Evolutionary conservation across 2,113 vertebrate species (phyloP), one percentile per base, ranked within the genome.

Genomic region (Dunckerocampus dactyliophorus): DNA sequence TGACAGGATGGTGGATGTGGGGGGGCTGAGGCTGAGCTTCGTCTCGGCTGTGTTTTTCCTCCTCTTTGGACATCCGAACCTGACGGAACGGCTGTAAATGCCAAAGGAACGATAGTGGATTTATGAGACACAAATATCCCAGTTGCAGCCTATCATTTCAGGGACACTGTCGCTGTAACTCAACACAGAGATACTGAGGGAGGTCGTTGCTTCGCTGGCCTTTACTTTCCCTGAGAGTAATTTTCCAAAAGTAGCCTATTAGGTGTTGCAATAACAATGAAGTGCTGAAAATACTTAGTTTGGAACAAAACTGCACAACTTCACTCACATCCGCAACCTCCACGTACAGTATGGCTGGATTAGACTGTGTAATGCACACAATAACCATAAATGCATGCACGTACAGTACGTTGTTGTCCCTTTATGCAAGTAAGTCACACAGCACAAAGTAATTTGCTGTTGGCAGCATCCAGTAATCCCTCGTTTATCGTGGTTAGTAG

Each of bases 71-170:
- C 2, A 34, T 21, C 51, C 57, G 9, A 46, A 59, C 19, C 47
- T 2, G 19, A 49, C 19, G 13, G 11, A 67, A 59, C 19, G 50
- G 8, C 64, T 55, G 37, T 80, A 69, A 82, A 80, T 74, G 74
- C 75, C 54, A 56, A 48, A 59, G 64, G 57, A 78, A 62, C 42
- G 62, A 71, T 76, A 34, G 72, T 48, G 53, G 62, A 80, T 82
- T 84, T 76, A 80, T 78, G 72, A 74, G 64, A 78, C 67, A 63
- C 62, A 85, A 68, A 80, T 75, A 79, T 74, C 52, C 56, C 62
- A 62, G 67, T 54, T 71, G 71, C 58, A 58, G 69, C 63, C 66
- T 39, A 80, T 82, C 67, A 77, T 82, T 80, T 67, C 66, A 57
- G 64, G 24, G 31, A 64, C 42, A 49, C 69, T 71, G 76, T 79